phyloP scores from a whole-genome alignment of 1,140 invertebrate genomes.

The Rhopalosiphum maidis region DNA sequence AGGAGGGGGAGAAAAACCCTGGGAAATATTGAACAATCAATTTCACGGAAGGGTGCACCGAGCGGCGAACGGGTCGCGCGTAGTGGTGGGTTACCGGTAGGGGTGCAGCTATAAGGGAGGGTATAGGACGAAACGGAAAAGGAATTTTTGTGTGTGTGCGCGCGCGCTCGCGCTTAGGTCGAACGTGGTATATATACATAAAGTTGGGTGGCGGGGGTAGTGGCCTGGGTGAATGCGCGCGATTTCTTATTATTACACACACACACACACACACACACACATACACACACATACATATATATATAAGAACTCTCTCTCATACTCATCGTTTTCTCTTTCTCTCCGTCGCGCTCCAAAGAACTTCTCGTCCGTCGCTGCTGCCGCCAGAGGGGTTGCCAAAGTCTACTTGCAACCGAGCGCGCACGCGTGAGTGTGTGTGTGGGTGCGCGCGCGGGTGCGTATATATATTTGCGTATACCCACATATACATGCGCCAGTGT shows the following conservation, averaged over 20 bases:
- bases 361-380: too few relatives aligned
- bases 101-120: not conserved
- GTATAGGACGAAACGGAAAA: not conserved
- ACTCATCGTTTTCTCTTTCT: not conserved
- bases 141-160: conserved; percentile 24
- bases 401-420: not conserved
- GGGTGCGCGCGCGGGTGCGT: too few relatives aligned
- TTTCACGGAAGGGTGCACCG: conserved; percentile 55
- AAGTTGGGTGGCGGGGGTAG: not conserved
- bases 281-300: not conserved
- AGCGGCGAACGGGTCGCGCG: not conserved
- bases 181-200: not conserved
- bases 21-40: conserved; percentile 57
- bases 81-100: not conserved
- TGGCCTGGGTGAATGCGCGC: not conserved
- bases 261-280: not conserved
- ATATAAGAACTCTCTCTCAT: not conserved
- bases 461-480: not conserved
- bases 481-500: too few relatives aligned
- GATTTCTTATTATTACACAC: conserved; percentile 50
- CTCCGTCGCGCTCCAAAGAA: not conserved
- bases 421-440: not conserved
- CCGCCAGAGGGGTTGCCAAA: conserved; percentile 28
- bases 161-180: conserved; percentile 25
- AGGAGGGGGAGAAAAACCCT: conserved; percentile 21